phyloP scores from a whole-genome alignment of 2,888 invertebrate genomes.

The Macrosoma leucophasiata region DNA sequence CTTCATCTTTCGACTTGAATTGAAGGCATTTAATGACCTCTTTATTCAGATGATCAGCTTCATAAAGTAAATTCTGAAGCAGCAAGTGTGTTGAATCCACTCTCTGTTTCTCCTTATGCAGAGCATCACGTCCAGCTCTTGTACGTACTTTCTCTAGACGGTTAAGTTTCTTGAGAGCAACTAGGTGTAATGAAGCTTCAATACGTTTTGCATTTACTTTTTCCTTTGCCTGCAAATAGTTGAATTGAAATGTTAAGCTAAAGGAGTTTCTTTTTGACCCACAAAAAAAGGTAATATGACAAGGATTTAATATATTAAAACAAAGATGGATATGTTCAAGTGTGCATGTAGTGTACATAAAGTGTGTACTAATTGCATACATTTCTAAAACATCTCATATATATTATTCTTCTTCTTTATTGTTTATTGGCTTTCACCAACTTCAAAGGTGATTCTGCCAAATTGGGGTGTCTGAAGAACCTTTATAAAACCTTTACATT shows the following conservation, averaged over 20 bases:
- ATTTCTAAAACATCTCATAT: too few relatives aligned
- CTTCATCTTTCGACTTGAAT: slow-evolving; percentile 96
- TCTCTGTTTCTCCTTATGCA: slow-evolving; percentile 88
- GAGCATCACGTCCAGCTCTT: slow-evolving; percentile 86
- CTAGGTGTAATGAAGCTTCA: slow-evolving; percentile 84
- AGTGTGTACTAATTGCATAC: too few relatives aligned
- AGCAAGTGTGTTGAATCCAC: slow-evolving; percentile 94
- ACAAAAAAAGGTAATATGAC: too few relatives aligned
- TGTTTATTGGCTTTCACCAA: too few relatives aligned
- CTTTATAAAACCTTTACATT: too few relatives aligned
- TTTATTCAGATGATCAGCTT: slow-evolving; percentile 93
- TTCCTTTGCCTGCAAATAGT: slow-evolving; percentile 72
- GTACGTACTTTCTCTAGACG: slow-evolving; percentile 92
- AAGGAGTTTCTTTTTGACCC: too few relatives aligned
- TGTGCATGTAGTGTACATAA: too few relatives aligned
- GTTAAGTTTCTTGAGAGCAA: slow-evolving; percentile 92
- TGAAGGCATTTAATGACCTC: slow-evolving; percentile 97
- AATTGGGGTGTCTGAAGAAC: too few relatives aligned
- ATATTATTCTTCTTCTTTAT: too few relatives aligned
- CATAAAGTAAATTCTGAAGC: slow-evolving; percentile 94
- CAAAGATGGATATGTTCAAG: too few relatives aligned
- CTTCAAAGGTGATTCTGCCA: too few relatives aligned
- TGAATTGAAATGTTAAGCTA: slow-evolving; percentile 2
- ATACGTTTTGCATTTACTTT: slow-evolving; percentile 81
- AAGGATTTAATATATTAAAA: too few relatives aligned